These are phyloP conservation scores for Zootoca vivipara DNA, from an alignment of 2,113 vertebrate species.

Conservation along the genomic window DNA sequence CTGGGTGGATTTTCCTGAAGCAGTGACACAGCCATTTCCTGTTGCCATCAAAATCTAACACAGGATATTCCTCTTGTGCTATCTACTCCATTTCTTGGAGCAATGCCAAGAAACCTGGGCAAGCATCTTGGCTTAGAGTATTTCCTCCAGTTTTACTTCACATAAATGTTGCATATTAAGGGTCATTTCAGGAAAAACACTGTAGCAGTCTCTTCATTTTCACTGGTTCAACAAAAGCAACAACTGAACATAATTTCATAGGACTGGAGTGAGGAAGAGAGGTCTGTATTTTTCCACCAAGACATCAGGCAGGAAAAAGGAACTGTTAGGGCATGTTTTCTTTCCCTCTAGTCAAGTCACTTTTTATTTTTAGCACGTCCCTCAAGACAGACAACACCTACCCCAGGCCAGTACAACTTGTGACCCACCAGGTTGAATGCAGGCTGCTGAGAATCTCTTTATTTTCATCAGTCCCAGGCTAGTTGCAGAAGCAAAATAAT, in stretches of 20 bases:
- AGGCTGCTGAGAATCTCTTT: background rate
- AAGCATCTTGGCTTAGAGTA: constrained; percentile 14
- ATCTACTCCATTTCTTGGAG: constrained; percentile 62
- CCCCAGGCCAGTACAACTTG: background rate
- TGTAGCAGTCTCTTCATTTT: background rate
- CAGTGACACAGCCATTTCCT: constrained; percentile 68
- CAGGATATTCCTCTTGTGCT: constrained; percentile 54
- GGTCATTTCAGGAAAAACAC: constrained; percentile 18
- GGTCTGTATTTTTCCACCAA: constrained; percentile 59
- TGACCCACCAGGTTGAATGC: background rate
- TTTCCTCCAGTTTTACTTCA: constrained; percentile 27
- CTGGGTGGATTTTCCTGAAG: constrained; percentile 72
- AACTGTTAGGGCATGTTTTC: constrained; percentile 50
- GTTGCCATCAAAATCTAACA: constrained; percentile 64
- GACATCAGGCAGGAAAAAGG: constrained; percentile 63
- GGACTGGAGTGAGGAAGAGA: constrained; percentile 14
- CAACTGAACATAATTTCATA: background rate
- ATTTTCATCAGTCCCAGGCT: background rate
- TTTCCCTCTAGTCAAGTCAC: constrained; percentile 56
- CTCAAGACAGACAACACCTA: background rate
- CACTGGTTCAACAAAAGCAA: background rate
- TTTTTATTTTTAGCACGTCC: constrained; percentile 65
- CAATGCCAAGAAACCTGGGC: constrained; percentile 41
- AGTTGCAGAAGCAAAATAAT: background rate
- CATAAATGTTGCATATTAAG: constrained; percentile 5